phyloP scores from a whole-genome alignment of 2,888 invertebrate genomes.

The Lithosia quadra region DNA sequence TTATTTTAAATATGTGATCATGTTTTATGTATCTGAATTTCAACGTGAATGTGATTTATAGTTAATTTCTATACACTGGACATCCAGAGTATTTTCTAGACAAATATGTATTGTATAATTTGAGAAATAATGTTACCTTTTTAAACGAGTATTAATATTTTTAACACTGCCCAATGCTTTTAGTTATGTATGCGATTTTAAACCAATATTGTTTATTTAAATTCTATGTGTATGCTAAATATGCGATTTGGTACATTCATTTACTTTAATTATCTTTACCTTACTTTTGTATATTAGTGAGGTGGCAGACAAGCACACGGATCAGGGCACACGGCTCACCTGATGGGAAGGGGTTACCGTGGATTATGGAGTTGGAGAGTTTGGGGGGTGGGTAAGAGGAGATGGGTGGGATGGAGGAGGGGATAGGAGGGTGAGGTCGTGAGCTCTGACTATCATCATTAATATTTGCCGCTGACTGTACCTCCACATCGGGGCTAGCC shows the following conservation, averaged over 20 bases:
- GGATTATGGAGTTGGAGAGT: too few relatives aligned
- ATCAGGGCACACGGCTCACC: too few relatives aligned
- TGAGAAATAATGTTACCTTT: conserved; percentile 45
- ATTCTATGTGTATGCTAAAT: neutral
- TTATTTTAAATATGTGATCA: neutral
- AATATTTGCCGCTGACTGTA: too few relatives aligned
- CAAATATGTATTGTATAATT: conserved; percentile 18
- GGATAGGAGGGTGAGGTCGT: too few relatives aligned
- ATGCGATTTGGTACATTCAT: neutral
- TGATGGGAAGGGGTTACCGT: too few relatives aligned
- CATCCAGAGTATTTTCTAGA: conserved; percentile 10
- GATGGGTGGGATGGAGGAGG: too few relatives aligned
- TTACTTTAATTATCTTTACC: neutral
- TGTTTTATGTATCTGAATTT: neutral
- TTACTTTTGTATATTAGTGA: too few relatives aligned
- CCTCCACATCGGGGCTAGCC: too few relatives aligned
- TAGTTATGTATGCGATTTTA: conserved; percentile 23
- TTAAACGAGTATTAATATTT: conserved; percentile 43
- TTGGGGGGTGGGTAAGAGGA: too few relatives aligned
- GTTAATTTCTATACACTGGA: neutral
- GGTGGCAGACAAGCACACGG: too few relatives aligned
- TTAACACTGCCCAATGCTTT: conserved; percentile 30
- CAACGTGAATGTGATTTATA: neutral
- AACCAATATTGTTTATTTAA: neutral
- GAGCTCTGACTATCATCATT: too few relatives aligned